Percentiles rank a stretch among this genome's conserved stretches.
These are phyloP conservation scores for Amaurobius ferox DNA, from an alignment of 2,888 invertebrate genomes.

Conservation along the genomic window DNA sequence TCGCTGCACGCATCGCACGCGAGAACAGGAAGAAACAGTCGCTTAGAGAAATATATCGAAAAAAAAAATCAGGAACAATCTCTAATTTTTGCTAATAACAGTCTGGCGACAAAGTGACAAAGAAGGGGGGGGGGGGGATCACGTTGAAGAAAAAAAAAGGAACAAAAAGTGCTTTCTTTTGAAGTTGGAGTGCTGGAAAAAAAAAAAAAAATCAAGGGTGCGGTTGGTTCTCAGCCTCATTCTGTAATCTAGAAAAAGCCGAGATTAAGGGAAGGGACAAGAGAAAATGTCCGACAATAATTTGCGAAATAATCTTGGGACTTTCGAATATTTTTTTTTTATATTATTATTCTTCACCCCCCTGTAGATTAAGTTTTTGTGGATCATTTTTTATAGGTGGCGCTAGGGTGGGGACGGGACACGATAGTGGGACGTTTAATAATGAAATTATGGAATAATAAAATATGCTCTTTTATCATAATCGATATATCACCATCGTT, in stretches of 20 bases:
- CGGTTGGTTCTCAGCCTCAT: constrained; percentile 40
- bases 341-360: constrained; percentile 27
- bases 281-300: constrained; percentile 53
- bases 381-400: constrained; percentile 8
- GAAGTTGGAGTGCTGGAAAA: constrained; percentile 34
- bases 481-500: constrained; percentile 61
- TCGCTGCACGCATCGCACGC: neutral
- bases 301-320: constrained; percentile 67
- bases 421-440: constrained; percentile 65
- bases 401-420: constrained; percentile 42
- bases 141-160: neutral
- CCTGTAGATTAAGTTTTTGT: constrained; percentile 59
- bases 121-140: constrained; percentile 6
- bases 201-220: constrained; percentile 62
- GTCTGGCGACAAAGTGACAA: constrained; percentile 49
- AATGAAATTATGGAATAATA: constrained; percentile 72
- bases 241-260: constrained; percentile 39
- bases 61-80: constrained; percentile 23
- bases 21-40: constrained; percentile 14
- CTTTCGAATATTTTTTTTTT: constrained; percentile 36
- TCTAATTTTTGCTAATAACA: constrained; percentile 66
- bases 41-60: constrained; percentile 2
- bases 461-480: constrained; percentile 68
- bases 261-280: constrained; percentile 49
- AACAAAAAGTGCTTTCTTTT: constrained; percentile 23